Percentiles rank a stretch among this genome's conserved stretches.
Conservation (phyloP, 2,797 vertebrate species). For the Lacerta agilis region DNA sequence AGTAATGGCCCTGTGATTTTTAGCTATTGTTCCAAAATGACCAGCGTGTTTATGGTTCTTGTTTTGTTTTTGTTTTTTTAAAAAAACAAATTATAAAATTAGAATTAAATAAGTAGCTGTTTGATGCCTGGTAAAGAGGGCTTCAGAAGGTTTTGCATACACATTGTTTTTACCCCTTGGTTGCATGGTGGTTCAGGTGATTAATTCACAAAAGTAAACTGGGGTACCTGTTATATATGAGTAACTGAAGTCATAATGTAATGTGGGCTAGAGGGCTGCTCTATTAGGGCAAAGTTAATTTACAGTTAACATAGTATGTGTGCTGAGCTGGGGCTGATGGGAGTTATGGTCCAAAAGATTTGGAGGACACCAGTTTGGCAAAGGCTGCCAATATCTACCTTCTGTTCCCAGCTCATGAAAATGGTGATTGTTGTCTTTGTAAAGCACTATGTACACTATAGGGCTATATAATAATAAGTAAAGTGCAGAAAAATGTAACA, state of each 20-base stretch:
- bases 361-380: too few species aligned
- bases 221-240: not conserved
- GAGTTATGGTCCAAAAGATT: too few species aligned
- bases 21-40: slow-evolving; percentile 82
- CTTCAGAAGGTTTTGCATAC: slow-evolving; percentile 55
- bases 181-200: not conserved
- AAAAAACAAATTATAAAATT: slow-evolving; percentile 80
- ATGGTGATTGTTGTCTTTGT: not conserved
- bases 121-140: slow-evolving; percentile 74
- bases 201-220: not conserved
- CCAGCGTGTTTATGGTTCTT: slow-evolving; percentile 79
- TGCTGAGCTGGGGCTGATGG: too few species aligned
- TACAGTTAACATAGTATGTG: not conserved
- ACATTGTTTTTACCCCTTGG: not conserved
- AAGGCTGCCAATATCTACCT: not conserved
- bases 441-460: not conserved
- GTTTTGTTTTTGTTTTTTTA: too few species aligned
- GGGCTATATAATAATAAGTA: not conserved
- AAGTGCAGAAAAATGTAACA: not conserved
- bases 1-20: slow-evolving; percentile 82
- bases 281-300: not conserved
- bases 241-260: not conserved
- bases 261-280: not conserved
- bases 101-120: too few species aligned
- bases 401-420: not conserved